Percentiles rank a stretch among this genome's conserved stretches.
phyloP scores from a whole-genome alignment of 2,797 vertebrate genomes.

The Tragelaphus eurycerus region DNA sequence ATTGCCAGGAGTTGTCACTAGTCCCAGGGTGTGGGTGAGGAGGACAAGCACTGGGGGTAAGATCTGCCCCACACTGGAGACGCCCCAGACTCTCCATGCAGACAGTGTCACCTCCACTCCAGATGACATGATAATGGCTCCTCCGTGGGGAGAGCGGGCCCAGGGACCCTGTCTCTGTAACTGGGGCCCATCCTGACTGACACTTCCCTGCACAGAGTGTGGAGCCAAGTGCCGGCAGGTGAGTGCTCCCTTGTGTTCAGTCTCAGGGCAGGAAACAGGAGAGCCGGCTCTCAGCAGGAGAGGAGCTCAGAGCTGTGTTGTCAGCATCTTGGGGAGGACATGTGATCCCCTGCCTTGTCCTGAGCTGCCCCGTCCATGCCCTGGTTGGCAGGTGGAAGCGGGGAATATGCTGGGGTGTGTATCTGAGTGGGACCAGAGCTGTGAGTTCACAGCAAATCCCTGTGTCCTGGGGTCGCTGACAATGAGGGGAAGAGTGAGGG shows the following conservation, averaged over 20 bases:
- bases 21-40: fast-evolving
- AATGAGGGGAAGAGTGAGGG: too few species aligned
- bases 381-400: too few species aligned
- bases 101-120: neutral
- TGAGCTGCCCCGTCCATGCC: too few species aligned
- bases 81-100: neutral
- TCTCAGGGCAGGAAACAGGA: neutral
- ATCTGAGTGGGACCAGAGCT: neutral
- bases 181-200: neutral
- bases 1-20: fast-evolving
- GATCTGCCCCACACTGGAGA: neutral
- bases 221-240: neutral
- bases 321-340: too few species aligned
- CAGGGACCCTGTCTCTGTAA: neutral
- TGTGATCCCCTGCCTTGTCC: too few species aligned
- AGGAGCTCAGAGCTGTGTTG: too few species aligned
- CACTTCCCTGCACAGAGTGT: neutral
- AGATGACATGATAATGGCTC: neutral
- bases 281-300: neutral
- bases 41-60: fast-evolving
- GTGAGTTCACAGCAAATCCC: neutral
- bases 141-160: neutral
- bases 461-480: too few species aligned
- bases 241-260: neutral
- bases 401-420: neutral